Conservation (phyloP, 2,113 vertebrate genomes). For the Carassius carassius region DNA sequence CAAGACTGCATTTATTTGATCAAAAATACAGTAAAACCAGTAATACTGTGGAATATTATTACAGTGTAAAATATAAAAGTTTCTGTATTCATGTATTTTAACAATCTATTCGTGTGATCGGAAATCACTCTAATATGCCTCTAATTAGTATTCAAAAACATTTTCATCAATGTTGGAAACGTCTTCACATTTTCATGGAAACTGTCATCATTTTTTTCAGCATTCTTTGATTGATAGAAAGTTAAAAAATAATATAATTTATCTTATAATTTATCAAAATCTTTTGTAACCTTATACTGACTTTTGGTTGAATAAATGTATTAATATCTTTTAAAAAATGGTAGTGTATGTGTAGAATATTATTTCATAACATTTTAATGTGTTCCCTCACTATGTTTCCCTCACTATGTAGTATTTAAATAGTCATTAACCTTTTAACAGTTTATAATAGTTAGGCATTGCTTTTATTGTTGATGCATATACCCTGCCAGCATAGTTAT, state of each 20-base stretch:
- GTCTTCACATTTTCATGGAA: background rate
- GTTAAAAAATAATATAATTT: background rate
- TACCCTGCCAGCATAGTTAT: conserved; percentile 56
- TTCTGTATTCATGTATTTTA: background rate
- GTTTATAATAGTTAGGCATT: background rate
- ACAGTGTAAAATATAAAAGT: background rate
- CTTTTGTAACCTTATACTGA: background rate
- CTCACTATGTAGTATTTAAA: background rate
- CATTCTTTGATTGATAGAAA: no score
- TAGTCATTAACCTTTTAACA: background rate
- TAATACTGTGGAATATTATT: background rate
- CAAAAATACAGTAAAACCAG: background rate
- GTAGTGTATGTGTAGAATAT: background rate
- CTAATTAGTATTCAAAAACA: background rate
- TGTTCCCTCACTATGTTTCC: background rate
- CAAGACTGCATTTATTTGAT: background rate
- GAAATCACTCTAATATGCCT: background rate
- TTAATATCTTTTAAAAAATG: background rate
- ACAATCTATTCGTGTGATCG: background rate
- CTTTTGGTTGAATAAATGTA: background rate
- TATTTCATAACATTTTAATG: no score
- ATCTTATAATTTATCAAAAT: background rate
- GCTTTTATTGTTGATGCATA: background rate
- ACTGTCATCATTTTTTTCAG: background rate
- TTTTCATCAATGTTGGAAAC: background rate